phyloP scores from a whole-genome alignment of 2,113 vertebrate species.

The Petaurus breviceps region DNA sequence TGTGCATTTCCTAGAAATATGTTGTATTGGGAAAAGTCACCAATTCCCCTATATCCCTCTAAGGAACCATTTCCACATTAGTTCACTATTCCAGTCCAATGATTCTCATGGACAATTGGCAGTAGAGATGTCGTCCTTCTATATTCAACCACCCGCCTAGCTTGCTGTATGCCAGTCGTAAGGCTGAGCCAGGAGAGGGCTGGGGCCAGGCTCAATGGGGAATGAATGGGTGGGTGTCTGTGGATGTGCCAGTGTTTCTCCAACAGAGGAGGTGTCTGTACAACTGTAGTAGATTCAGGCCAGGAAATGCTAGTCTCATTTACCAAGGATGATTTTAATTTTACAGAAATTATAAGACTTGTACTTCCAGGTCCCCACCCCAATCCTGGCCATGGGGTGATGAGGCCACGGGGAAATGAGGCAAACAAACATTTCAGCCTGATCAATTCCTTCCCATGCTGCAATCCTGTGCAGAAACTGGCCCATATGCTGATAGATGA shows the following conservation, averaged over 20 bases:
- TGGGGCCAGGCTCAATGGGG: background rate
- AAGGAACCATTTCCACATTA: background rate
- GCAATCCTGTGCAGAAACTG: background rate
- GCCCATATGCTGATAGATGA: background rate
- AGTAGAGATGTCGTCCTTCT: background rate
- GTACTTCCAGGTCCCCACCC: background rate
- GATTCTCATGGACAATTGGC: background rate
- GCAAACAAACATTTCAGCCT: background rate
- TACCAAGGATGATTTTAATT: background rate
- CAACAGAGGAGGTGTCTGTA: background rate
- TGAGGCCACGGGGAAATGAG: background rate
- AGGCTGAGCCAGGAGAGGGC: background rate
- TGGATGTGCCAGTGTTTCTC: background rate
- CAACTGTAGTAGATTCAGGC: conserved; percentile 14
- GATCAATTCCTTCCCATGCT: background rate
- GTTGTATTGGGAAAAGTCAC: background rate
- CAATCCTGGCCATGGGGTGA: background rate
- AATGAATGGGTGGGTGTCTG: background rate
- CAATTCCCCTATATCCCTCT: background rate
- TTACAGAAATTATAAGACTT: background rate
- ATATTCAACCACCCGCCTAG: background rate
- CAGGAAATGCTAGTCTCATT: conserved; percentile 4
- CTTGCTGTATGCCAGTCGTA: background rate
- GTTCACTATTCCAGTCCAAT: background rate
- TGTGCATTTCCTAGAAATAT: background rate